These are phyloP conservation scores for Stichodactyla mertensii DNA, from an alignment of 64 coral and sea anemone genomes.

Conservation along the genomic window DNA sequence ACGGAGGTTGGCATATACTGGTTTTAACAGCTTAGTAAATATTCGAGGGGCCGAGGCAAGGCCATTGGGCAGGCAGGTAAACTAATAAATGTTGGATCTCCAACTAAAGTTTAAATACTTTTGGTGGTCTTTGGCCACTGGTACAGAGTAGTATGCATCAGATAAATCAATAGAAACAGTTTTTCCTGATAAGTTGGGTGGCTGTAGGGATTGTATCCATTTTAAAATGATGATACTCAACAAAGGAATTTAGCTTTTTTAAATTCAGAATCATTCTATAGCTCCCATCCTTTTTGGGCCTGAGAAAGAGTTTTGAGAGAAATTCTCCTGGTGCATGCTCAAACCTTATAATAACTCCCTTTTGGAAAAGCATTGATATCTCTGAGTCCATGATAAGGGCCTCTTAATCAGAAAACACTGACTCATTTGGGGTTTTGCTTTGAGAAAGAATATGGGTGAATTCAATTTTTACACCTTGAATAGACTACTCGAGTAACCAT, in stretches of 20 bases:
- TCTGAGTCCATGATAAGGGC: not conserved
- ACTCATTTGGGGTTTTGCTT: not conserved
- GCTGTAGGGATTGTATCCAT: conserved; percentile 23
- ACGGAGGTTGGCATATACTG: too few relatives aligned
- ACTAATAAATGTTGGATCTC: conserved; percentile 38
- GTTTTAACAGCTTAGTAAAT: not conserved
- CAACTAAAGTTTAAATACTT: conserved; percentile 48
- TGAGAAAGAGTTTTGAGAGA: conserved; percentile 27
- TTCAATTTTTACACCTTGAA: conserved; percentile 23
- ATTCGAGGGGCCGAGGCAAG: conserved; percentile 31
- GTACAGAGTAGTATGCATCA: conserved; percentile 31
- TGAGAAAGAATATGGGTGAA: not conserved
- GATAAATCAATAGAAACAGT: conserved; percentile 31
- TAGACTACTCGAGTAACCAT: not conserved
- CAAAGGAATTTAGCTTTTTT: conserved; percentile 23
- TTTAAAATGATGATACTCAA: conserved; percentile 38
- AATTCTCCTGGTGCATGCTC: conserved; percentile 36
- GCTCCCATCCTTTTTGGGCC: conserved; percentile 10
- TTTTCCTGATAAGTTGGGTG: conserved; percentile 8
- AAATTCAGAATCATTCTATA: conserved; percentile 33
- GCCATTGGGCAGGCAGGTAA: conserved; percentile 55
- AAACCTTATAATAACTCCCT: conserved; percentile 15
- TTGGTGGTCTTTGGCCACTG: conserved; percentile 17
- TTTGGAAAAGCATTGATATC: not conserved
- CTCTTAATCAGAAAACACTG: not conserved